Percentiles rank a stretch among this genome's conserved stretches.
These are phyloP conservation scores for Clistopyga incitator DNA, from an alignment of 2,888 invertebrate species.

Conservation along the genomic window DNA sequence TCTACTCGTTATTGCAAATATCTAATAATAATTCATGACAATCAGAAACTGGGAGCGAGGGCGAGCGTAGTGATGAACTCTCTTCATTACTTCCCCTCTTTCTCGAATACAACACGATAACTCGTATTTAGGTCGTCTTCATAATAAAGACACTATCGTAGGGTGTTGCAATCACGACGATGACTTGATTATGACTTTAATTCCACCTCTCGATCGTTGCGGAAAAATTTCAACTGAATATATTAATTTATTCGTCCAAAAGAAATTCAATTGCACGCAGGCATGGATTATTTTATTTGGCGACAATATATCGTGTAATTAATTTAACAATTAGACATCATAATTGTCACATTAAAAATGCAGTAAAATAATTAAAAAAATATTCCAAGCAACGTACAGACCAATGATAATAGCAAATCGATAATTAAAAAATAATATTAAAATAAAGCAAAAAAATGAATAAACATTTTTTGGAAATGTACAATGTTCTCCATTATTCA, in stretches of 20 bases:
- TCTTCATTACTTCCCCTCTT: constrained; percentile 15
- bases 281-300: background rate
- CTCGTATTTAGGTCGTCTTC: constrained; percentile 55
- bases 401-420: too few species aligned
- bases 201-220: constrained; percentile 17
- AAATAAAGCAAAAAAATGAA: too few species aligned
- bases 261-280: background rate
- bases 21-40: constrained; percentile 37
- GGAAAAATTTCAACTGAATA: background rate
- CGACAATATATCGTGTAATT: background rate
- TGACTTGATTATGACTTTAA: constrained; percentile 32
- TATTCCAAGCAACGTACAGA: too few species aligned
- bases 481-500: too few species aligned
- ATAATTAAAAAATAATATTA: too few species aligned
- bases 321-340: too few species aligned
- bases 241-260: background rate
- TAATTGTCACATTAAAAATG: too few species aligned
- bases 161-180: background rate
- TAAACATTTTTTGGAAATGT: too few species aligned
- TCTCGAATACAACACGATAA: constrained; percentile 47
- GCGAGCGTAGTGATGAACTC: constrained; percentile 57
- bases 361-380: too few species aligned
- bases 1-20: too few species aligned
- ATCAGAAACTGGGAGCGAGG: constrained; percentile 33
- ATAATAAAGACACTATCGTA: constrained; percentile 32